Evolutionary conservation across 2,797 vertebrate species (phyloP).

Genomic region (Pantherophis vulpinus): DNA sequence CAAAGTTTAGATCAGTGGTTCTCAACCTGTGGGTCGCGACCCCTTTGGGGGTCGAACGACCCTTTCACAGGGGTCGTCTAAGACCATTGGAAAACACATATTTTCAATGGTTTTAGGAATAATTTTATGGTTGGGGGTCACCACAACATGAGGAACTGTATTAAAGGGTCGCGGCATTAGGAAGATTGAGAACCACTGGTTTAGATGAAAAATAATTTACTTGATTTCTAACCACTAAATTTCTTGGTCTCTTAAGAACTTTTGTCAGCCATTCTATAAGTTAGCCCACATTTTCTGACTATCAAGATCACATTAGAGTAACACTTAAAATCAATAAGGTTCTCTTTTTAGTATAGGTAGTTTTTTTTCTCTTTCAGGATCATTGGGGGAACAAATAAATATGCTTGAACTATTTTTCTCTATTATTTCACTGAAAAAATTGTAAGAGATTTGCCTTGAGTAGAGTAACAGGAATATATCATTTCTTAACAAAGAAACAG

Average conservation of each 20-base stretch:
- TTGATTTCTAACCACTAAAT: not conserved
- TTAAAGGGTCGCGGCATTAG: too few relatives aligned
- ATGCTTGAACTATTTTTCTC: not conserved
- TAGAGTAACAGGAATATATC: not conserved
- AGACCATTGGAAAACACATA: too few relatives aligned
- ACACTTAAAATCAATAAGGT: not conserved
- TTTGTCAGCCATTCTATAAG: not conserved
- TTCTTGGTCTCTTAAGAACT: not conserved
- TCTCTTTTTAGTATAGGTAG: not conserved
- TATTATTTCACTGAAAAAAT: not conserved
- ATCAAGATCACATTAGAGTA: not conserved
- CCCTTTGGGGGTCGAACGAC: too few relatives aligned
- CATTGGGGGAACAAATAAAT: not conserved
- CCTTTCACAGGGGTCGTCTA: too few relatives aligned
- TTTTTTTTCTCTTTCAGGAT: not conserved
- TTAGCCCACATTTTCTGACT: not conserved
- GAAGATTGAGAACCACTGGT: too few relatives aligned
- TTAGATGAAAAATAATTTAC: not conserved
- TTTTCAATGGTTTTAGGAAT: too few relatives aligned
- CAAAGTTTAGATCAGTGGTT: not conserved
- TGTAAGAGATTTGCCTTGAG: not conserved
- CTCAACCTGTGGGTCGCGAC: too few relatives aligned
- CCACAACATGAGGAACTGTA: too few relatives aligned
- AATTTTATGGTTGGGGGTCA: too few relatives aligned
- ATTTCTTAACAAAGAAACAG: constrained; percentile 4